A percentile compares a stretch with the other conserved stretches of the same genome.
These are phyloP conservation scores for Drosophila serrata DNA, from an alignment of 1,140 invertebrate species.

Conservation along the genomic window DNA sequence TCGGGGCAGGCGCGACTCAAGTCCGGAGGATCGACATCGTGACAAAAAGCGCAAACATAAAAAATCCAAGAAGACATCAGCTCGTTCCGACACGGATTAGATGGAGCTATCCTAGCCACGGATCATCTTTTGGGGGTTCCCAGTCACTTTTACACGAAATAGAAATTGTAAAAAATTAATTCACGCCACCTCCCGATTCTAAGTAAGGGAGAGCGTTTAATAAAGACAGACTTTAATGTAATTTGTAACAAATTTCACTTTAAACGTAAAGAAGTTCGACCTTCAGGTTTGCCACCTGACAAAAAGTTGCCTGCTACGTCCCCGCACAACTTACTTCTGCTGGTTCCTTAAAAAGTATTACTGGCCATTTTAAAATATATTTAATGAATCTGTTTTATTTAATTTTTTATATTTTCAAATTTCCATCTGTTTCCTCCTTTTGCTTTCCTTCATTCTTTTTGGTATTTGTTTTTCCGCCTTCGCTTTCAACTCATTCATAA, in stretches of 20 bases:
- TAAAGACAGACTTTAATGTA: slow-evolving; percentile 48
- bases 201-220: slow-evolving; percentile 47
- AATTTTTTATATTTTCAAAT: background rate
- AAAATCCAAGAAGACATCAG: slow-evolving; percentile 83
- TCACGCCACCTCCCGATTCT: slow-evolving; percentile 22
- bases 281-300: background rate
- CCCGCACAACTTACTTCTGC: background rate
- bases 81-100: slow-evolving; percentile 66
- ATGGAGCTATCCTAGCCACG: slow-evolving; percentile 10
- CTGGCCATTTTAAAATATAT: background rate
- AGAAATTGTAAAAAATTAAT: slow-evolving; percentile 64
- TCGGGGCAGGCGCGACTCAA: slow-evolving; percentile 48
- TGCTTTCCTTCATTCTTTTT: background rate
- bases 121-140: slow-evolving; percentile 16
- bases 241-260: background rate
- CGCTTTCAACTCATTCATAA: slow-evolving; percentile 60
- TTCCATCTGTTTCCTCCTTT: background rate
- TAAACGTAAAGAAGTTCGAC: background rate
- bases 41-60: slow-evolving; percentile 86
- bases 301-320: background rate
- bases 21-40: slow-evolving; percentile 67
- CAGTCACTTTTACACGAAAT: slow-evolving; percentile 31
- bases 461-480: slow-evolving; percentile 35
- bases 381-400: background rate
- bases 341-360: background rate